Base-by-base conservation (phyloP, 1,140 invertebrate species). In the Littorina saxatilis region DNA sequence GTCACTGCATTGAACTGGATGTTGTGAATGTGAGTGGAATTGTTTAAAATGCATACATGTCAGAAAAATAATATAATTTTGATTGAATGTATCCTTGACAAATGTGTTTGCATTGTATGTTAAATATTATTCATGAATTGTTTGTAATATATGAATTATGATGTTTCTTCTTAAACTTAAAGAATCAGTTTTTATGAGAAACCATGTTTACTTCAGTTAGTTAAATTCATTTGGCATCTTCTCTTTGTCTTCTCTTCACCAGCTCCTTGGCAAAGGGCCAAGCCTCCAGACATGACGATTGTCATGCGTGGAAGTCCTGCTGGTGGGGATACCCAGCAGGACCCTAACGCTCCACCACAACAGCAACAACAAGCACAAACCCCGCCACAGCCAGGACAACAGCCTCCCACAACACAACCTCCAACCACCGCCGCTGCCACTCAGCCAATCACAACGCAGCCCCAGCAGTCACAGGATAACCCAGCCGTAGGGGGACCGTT, bases 311-410 rank as follows among this genome's bases (percentile, higher is more conserved):
- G 76, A 55, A 73, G 88, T 79, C 90, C 89, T 73, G 89, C 88
- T 73, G 91, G 90, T 43, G 91, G 90, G 20, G 92, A 93, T 83
- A 86, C 88, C 29, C 88, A 89, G 29, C 91, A 91, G 79, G 92
- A 92, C 23, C 58, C 55, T 72, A 82, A 61, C 37, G 58, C 70
- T 27, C 55, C 43, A 58, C 79, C 47, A 27, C 76, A 50, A 78
- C 73, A 52, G 40, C 61, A 13, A 20, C 78, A 61, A 63, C 50
- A 72, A 39, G 40, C 13, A 39, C 20, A 20, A 29, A 15, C 37
- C 27, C 77, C 27, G 63, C 50, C 61, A 35, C 77, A 23, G 63
- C 50, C 61, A 35, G n/a, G 20, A 58, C 50, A 23, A 37, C 32
- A 52, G 43, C 63, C 37, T 27, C 47, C 27, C 32, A 66, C 66